phyloP scores from a whole-genome alignment of 2,888 invertebrate species.

The Aproaerema taeniolella region DNA sequence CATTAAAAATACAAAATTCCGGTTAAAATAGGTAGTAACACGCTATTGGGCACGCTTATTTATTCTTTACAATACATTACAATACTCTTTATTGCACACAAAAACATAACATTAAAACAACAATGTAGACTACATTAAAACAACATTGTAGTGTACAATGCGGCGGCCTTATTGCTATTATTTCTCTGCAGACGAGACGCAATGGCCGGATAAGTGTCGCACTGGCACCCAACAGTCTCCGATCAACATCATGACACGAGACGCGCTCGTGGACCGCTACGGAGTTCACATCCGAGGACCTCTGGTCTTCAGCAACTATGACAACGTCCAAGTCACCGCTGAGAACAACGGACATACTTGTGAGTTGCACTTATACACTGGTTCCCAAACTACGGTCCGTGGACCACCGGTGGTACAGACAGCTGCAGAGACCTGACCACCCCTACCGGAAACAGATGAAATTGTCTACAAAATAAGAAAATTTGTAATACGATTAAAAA shows the following conservation, averaged over 20 bases:
- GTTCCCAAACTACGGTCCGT: too few species aligned
- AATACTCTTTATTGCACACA: too few species aligned
- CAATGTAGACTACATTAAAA: too few species aligned
- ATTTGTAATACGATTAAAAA: too few species aligned
- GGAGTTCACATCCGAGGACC: conserved; percentile 54
- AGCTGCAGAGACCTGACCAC: not conserved
- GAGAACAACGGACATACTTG: conserved; percentile 59
- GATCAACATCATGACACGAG: conserved; percentile 80
- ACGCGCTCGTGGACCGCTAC: conserved; percentile 67
- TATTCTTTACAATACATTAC: not conserved
- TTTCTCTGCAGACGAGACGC: conserved; percentile 36
- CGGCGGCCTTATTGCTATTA: too few species aligned
- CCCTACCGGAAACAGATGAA: not conserved
- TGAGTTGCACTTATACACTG: conserved; percentile 35
- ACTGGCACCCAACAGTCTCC: conserved; percentile 84
- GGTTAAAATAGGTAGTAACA: not conserved
- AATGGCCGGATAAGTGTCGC: conserved; percentile 82
- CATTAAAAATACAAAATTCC: too few species aligned
- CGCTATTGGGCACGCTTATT: not conserved
- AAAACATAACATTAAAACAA: too few species aligned
- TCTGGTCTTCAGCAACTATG: conserved; percentile 50
- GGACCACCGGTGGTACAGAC: too few species aligned
- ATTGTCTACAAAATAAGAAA: not conserved
- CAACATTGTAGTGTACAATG: not conserved
- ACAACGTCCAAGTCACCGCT: conserved; percentile 39